These are phyloP conservation scores for Rhynchomys soricoides DNA, from an alignment of 2,113 vertebrate species.

Conservation along the genomic window DNA sequence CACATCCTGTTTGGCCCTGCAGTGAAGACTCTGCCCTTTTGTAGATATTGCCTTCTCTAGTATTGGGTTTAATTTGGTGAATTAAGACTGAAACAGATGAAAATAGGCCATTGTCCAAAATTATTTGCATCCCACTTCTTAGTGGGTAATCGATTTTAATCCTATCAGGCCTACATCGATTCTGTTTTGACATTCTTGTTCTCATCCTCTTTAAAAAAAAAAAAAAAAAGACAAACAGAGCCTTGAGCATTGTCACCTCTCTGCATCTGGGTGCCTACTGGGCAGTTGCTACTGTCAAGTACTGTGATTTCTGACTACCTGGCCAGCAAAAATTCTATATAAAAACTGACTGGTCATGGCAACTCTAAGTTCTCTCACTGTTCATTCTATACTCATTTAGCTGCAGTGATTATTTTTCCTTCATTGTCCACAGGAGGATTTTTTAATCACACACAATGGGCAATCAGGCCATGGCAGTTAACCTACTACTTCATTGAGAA, in stretches of 20 bases:
- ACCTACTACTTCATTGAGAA: conserved; percentile 17
- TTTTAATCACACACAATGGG: neutral
- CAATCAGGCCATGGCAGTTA: neutral
- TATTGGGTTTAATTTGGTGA: conserved; percentile 23
- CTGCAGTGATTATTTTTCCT: neutral
- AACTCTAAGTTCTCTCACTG: neutral
- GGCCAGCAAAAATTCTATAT: neutral
- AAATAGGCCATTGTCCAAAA: neutral
- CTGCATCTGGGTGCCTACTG: neutral
- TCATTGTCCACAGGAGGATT: neutral
- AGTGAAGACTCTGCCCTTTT: neutral
- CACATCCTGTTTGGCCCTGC: conserved; percentile 15
- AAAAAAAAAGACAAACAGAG: too few species aligned
- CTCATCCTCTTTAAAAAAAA: neutral
- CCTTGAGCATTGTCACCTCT: neutral
- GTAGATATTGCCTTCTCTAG: conserved; percentile 31
- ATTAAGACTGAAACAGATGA: neutral
- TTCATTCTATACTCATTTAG: neutral
- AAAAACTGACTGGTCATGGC: neutral
- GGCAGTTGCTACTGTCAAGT: neutral
- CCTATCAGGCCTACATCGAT: neutral
- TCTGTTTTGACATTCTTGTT: neutral
- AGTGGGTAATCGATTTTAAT: neutral
- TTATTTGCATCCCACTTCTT: neutral
- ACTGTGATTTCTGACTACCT: neutral